Evolutionary conservation across 2,888 invertebrate genomes (phyloP).

Genomic region (Meteorus colon): DNA sequence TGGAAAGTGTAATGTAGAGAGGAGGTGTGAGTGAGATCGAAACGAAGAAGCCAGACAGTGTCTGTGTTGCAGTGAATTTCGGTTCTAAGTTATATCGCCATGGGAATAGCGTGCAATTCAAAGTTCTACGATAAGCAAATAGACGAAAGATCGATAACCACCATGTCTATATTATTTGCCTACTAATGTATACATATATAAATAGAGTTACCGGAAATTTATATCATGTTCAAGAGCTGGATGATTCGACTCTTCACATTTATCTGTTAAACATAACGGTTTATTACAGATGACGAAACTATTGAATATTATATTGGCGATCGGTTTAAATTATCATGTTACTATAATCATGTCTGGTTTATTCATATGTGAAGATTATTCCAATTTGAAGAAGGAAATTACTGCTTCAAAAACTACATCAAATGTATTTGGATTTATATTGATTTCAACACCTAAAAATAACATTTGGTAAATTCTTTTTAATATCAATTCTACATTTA

Average conservation of each 20-base stretch:
- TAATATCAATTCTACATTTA: no score
- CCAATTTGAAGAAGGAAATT: no score
- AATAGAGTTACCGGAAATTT: constrained; percentile 36
- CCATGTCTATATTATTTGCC: constrained; percentile 32
- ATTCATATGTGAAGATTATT: no score
- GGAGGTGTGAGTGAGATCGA: constrained; percentile 43
- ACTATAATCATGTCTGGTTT: no score
- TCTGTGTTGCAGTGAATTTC: constrained; percentile 44
- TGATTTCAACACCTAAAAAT: no score
- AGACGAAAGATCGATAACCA: constrained; percentile 50
- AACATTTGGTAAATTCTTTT: no score
- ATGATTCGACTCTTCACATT: constrained; percentile 21
- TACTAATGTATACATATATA: constrained; percentile 15
- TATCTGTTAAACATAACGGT: neutral
- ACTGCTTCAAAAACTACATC: no score
- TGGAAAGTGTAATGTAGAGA: constrained; percentile 26
- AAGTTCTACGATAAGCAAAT: constrained; percentile 49
- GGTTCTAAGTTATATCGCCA: constrained; percentile 55
- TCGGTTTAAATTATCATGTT: no score
- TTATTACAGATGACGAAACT: neutral
- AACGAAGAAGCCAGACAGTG: constrained; percentile 8
- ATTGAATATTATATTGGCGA: neutral
- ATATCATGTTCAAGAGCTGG: constrained; percentile 34
- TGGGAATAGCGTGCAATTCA: constrained; percentile 46
- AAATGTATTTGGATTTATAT: no score